phyloP scores from a whole-genome alignment of 2,888 invertebrate genomes.

The Rhamnusium bicolor region DNA sequence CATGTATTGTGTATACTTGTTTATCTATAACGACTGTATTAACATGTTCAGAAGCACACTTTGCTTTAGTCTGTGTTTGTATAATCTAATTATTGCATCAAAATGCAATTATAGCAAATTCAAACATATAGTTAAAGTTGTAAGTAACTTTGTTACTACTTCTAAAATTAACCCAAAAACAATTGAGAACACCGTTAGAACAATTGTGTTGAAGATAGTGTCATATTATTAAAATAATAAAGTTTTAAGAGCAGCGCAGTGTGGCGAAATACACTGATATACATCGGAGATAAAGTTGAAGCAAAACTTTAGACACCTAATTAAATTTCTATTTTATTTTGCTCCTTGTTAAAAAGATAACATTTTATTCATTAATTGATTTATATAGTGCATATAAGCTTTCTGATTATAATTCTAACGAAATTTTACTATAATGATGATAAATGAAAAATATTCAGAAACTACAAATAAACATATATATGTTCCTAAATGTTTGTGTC shows the following conservation, averaged over 20 bases:
- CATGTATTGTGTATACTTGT: no score
- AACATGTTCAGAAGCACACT: not conserved
- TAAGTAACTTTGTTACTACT: not conserved
- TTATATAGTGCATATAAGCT: no score
- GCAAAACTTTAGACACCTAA: not conserved
- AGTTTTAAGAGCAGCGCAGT: not conserved
- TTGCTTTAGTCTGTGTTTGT: not conserved
- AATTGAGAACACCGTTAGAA: not conserved
- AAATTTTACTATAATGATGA: no score
- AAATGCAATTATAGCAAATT: not conserved
- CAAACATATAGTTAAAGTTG: not conserved
- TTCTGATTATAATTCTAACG: no score
- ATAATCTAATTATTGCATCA: not conserved
- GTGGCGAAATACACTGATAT: not conserved
- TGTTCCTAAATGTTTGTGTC: no score
- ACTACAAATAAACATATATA: no score
- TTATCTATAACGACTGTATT: no score
- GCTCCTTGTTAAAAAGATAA: no score
- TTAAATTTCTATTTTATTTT: not conserved
- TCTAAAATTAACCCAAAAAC: conserved; percentile 1
- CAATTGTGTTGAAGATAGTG: not conserved
- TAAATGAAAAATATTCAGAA: no score
- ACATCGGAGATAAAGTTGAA: not conserved
- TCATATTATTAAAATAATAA: not conserved
- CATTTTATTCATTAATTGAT: no score